Conservation (phyloP, 2,888 invertebrate genomes). For the Eumerus sabulonum region DNA sequence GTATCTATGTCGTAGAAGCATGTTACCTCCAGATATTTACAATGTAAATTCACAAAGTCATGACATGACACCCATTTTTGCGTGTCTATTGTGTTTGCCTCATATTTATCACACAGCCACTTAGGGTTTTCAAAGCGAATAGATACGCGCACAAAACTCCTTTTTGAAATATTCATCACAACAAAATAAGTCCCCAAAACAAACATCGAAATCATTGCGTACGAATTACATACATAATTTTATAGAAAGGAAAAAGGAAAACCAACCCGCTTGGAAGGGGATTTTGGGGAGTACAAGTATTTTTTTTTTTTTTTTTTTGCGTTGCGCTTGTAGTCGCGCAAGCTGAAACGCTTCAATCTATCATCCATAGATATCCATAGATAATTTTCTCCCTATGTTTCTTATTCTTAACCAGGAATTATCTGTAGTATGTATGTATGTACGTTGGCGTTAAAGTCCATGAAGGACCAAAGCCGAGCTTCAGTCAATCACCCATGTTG, state of each 20-base stretch:
- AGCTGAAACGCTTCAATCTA: slow-evolving; percentile 60
- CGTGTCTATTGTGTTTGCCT: slow-evolving; percentile 59
- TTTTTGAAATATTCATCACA: slow-evolving; percentile 9
- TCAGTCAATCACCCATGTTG: too few relatives aligned
- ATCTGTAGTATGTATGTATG: too few relatives aligned
- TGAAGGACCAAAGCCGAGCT: too few relatives aligned
- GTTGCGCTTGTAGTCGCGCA: slow-evolving; percentile 27
- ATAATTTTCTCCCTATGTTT: slow-evolving; percentile 51
- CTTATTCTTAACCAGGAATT: background rate
- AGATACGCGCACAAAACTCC: slow-evolving; percentile 12
- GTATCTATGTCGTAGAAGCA: slow-evolving; percentile 14
- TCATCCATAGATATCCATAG: slow-evolving; percentile 62
- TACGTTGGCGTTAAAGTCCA: too few relatives aligned
- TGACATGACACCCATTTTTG: slow-evolving; percentile 60
- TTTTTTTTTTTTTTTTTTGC: too few relatives aligned
- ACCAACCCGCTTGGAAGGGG: slow-evolving; percentile 1
- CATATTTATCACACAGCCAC: slow-evolving; percentile 52
- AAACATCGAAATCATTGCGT: slow-evolving; percentile 49
- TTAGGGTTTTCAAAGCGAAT: slow-evolving; percentile 11
- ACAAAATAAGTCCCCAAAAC: slow-evolving; percentile 35
- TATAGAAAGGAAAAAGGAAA: background rate
- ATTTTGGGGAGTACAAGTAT: slow-evolving; percentile 45
- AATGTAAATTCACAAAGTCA: slow-evolving; percentile 67
- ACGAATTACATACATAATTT: slow-evolving; percentile 21
- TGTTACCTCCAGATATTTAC: slow-evolving; percentile 51